phyloP scores from a whole-genome alignment of 2,888 invertebrate species.

The Hypolimnas misippus region DNA sequence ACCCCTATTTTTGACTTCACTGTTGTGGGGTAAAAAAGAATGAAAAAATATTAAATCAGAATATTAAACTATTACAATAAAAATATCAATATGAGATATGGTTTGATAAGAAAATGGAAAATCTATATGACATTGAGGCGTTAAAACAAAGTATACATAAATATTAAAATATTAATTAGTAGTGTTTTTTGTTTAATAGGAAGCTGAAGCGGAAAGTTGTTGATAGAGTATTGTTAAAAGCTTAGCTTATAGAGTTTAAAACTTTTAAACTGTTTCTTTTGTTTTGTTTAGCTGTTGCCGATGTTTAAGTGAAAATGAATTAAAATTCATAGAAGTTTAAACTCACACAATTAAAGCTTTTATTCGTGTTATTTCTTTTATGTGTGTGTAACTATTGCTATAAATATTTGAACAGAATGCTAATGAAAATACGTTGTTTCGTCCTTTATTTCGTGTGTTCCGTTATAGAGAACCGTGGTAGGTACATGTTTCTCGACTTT shows the following conservation, averaged over 20 bases:
- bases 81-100: too few relatives aligned
- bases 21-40: too few relatives aligned
- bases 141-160: neutral
- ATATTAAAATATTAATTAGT: conserved; percentile 3
- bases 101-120: too few relatives aligned
- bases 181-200: conserved; percentile 7
- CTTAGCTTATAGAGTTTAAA: conserved; percentile 25
- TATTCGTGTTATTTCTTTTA: neutral
- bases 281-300: conserved; percentile 22
- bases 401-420: neutral
- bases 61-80: too few relatives aligned
- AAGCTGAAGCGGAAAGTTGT: conserved; percentile 13
- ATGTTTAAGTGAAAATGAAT: conserved; percentile 24
- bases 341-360: neutral
- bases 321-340: conserved; percentile 31
- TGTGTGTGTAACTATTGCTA: neutral
- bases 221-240: conserved; percentile 20
- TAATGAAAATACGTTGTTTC: conserved; percentile 10
- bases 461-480: conserved; percentile 5
- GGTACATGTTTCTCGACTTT: conserved; percentile 20
- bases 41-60: too few relatives aligned
- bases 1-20: too few relatives aligned
- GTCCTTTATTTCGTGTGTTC: conserved; percentile 3
- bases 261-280: conserved; percentile 28
- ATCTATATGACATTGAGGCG: too few relatives aligned